These are phyloP conservation scores for Paracanthobrama guichenoti DNA, from an alignment of 2,113 vertebrate genomes.

Conservation along the genomic window DNA sequence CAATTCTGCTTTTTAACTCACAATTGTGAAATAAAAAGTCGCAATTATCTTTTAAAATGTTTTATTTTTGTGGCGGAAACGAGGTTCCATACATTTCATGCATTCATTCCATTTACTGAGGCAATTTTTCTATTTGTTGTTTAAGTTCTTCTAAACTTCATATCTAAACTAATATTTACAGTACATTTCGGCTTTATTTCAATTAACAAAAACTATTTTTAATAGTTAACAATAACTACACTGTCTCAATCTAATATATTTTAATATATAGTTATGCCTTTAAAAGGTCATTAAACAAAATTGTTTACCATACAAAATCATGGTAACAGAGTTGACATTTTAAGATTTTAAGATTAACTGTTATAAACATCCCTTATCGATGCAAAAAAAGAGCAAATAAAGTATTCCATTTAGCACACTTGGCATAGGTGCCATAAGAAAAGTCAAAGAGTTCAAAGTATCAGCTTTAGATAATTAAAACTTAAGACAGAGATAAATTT, in stretches of 20 bases:
- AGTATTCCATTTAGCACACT: not conserved
- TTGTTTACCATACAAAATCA: not conserved
- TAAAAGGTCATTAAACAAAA: not conserved
- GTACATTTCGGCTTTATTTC: not conserved
- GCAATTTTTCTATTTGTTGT: no score
- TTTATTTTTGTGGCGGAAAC: no score
- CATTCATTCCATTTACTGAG: no score
- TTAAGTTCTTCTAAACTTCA: not conserved
- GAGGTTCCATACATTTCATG: no score
- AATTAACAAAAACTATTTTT: not conserved
- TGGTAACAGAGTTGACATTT: not conserved
- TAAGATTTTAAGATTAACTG: not conserved
- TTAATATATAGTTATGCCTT: not conserved
- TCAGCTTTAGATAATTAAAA: constrained; percentile 42
- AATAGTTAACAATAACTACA: no score
- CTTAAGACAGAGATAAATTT: constrained; percentile 43
- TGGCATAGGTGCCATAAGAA: not conserved
- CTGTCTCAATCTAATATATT: no score
- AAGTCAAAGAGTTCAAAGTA: constrained; percentile 23
- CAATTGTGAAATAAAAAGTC: no score
- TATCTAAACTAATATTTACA: not conserved
- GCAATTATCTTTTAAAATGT: no score
- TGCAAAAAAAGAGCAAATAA: not conserved
- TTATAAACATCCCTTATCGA: not conserved
- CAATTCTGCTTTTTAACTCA: no score